phyloP scores from a whole-genome alignment of 2,888 invertebrate genomes.

The Esperia sulphurella region DNA sequence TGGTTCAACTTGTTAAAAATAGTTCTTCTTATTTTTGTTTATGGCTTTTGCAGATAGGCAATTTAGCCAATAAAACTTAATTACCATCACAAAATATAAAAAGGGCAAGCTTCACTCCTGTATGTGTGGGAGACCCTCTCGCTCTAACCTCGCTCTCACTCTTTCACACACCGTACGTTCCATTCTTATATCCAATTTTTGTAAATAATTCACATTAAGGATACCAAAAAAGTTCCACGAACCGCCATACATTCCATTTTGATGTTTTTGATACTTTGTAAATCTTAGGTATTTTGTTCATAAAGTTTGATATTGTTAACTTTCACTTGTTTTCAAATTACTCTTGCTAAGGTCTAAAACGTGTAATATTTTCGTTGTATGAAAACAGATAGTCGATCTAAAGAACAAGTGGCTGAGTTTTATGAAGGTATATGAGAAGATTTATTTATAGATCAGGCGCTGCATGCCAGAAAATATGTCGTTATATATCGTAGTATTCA shows the following conservation, averaged over 20 bases:
- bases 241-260: constrained; percentile 32
- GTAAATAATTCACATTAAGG: no score
- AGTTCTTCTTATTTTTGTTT: no score
- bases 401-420: constrained; percentile 1
- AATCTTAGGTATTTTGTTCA: constrained; percentile 40
- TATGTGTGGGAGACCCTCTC: no score
- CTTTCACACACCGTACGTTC: no score
- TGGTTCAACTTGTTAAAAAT: no score
- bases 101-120: no score
- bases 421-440: constrained; percentile 1
- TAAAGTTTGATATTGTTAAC: constrained; percentile 63
- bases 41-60: no score
- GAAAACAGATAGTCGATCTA: background rate
- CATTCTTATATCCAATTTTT: no score
- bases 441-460: background rate
- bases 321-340: constrained; percentile 22
- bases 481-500: no score
- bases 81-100: no score
- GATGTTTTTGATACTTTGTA: constrained; percentile 41
- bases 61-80: no score
- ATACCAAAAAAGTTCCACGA: constrained; percentile 29
- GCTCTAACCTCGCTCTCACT: no score
- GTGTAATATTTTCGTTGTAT: constrained; percentile 7
- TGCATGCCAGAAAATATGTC: background rate
- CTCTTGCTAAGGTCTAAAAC: constrained; percentile 8